Base-by-base conservation (phyloP, 2,888 invertebrate species). In the Parascotia fuliginaria region DNA sequence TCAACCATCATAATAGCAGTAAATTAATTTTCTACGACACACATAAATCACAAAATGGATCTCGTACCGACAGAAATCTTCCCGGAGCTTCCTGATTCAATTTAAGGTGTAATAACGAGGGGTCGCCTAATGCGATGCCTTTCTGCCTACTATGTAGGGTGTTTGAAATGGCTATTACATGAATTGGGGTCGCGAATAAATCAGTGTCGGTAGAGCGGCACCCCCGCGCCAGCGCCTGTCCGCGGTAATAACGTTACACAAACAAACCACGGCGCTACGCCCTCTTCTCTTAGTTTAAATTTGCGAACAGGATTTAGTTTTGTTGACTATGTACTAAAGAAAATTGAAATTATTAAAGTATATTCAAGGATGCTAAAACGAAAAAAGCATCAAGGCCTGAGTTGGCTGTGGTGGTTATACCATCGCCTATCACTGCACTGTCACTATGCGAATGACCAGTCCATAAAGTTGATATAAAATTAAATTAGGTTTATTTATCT, bases 111-210 rank as follows among this genome's bases (percentile, higher is more conserved):
- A 47, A 56, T 55, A 51, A 54, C 31, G 42, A 47, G 34, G 46
- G 39, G 12, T 46, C 29, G 42, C 15, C 24, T 60, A 50, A 42
- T 47, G 15, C 34, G 33, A 9, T 37, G 41, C 28, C 31, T 52
- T 36, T 41, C 28, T 27, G 11, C 29, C 34, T 19, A 55, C 46
- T 48, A 49, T 48, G 43, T 38, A 66, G 43, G 42, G 58, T 47
- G 43, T 54, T 65, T 51, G 56, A 59, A 62, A 44, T 37, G 58
- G 69, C 58, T 55, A 58, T 65, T 67, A 71, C 45, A 52, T 48
- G 64, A 69, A 73, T 63, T 53, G 55, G 40, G 63, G 63, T 57
- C 47, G 55, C 56, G 50, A 68, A 70, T 73, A 72, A 72, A 75
- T 75, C 70, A 65, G 58, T 47, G 62, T 59, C 60, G 45, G 48